Evolutionary conservation across 2,888 invertebrate species (phyloP), one percentile per base, ranked within the genome.

Genomic region (Micoletzkya japonica): DNA sequence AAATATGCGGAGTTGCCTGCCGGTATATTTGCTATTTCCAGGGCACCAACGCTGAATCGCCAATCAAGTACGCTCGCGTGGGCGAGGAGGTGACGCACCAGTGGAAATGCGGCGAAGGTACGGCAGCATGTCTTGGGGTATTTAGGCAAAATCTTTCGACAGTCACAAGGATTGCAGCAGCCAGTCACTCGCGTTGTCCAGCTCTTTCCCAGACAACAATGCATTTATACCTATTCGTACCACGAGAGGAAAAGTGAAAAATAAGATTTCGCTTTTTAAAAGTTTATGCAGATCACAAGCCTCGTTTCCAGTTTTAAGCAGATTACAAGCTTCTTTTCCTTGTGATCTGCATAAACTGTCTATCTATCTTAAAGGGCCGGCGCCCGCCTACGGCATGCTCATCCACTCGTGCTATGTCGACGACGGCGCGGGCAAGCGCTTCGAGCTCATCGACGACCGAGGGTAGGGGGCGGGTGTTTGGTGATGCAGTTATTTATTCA

Each of bases 361-460:
- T n/a, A n/a, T n/a, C n/a, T n/a, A n/a, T n/a, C n/a, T n/a, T n/a
- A n/a, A n/a, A 81, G 81, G 74, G 37, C 85, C 81, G 17, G 81
- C 79, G 24, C 78, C 74, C 44, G 76, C 85, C 14, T 85, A 83
- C 71, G 85, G 85, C 14, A 77, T 85, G 60, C 71, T 85, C 56
- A 81, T 85, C 56, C 85, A 85, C 72, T 81, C 79, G 57, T 85
- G 85, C 68, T 85, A 77, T 72, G 85, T 85, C 17, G 85, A 85
- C 70, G 85, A 85, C 70, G 85, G 85, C 0, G 76, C 75, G n/a
- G 85, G 85, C 3, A 85, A 85, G 69, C 77, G 80, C 32, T 83
- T 85, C 72, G 79, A 83, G 54, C 73, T 85, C 64, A 76, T 85
- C 20, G 83, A 85, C 72, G 82, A 83, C 58, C 56, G 79, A 66